Evolutionary conservation across 2,888 invertebrate species (phyloP), one percentile per base, ranked within the genome.

Genomic region (Brenthis hecate): DNA sequence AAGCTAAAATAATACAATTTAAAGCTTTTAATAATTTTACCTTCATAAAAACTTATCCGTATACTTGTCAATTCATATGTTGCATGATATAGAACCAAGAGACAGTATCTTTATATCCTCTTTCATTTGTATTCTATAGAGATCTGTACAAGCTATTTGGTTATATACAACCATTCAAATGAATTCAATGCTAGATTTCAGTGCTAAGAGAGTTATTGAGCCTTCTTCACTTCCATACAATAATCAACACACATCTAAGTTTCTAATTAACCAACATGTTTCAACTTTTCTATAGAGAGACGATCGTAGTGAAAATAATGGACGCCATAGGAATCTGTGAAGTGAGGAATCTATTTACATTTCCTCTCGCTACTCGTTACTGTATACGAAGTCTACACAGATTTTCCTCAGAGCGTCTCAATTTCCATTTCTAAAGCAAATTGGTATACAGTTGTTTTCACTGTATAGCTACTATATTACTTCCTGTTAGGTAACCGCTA

Each of bases 341-440:
- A 58, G n/a, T 48, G 28, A 32, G 16, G 16, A 53, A 28, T 61
- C 61, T 51, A 61, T 61, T 61, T 61, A 61, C 50, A 61, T 51
- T 65, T 65, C 56, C 36, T 4, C 70, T 70, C 70, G 70, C 67
- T 67, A 67, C 70, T 70, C 70, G 70, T 70, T 67, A 67, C 56
- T 66, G 54, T 58, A 32, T 53, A 60, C 64, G 63, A 65, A 60
- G 70, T 66, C 70, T 66, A 43, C 48, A 65, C 70, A 61, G 67
- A 64, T 61, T 64, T 64, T 63, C 64, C 56, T 65, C 61, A 47
- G 70, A 67, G 64, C 64, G 50, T 57, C 65, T 65, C 65, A 57
- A 65, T 65, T 65, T 65, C 51, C 56, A 65, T 65, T 57, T 65
- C 19, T 50, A 65, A 57, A 56, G 50, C 36, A 65, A 65, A 65